phyloP scores from a whole-genome alignment of 1,140 invertebrate genomes.

The Tetragonula clypearis region DNA sequence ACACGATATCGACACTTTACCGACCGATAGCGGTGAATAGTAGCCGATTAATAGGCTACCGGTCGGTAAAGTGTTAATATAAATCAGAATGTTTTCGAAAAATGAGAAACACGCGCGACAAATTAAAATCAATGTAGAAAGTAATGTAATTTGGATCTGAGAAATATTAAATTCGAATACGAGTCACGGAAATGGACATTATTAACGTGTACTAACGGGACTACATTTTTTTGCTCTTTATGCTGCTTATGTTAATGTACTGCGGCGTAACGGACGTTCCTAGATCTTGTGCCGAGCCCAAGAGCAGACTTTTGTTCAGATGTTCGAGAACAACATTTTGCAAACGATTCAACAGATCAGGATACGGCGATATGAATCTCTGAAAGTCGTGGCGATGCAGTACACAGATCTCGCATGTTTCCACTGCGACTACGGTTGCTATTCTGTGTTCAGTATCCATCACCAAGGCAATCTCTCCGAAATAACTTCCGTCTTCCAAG shows the following conservation, averaged over 20 bases:
- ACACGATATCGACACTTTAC: too few relatives aligned
- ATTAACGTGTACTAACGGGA: not conserved
- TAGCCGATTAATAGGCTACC: too few relatives aligned
- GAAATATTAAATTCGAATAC: not conserved
- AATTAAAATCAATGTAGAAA: not conserved
- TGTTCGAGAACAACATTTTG: conserved; percentile 70
- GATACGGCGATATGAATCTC: conserved; percentile 68
- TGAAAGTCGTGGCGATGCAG: conserved; percentile 80
- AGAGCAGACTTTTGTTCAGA: conserved; percentile 55
- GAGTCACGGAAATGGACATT: not conserved
- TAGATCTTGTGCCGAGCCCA: conserved; percentile 47
- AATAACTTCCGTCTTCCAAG: conserved; percentile 77
- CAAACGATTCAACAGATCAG: conserved; percentile 69
- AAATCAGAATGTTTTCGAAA: not conserved
- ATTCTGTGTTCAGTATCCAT: conserved; percentile 81
- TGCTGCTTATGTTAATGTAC: conserved; percentile 69
- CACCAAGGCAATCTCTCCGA: conserved; percentile 80
- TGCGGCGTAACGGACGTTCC: not conserved
- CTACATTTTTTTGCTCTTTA: conserved; percentile 34
- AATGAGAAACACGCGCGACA: not conserved
- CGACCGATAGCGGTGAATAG: too few relatives aligned
- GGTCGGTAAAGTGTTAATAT: too few relatives aligned
- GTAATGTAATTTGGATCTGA: not conserved
- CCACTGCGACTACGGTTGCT: conserved; percentile 82
- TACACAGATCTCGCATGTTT: conserved; percentile 82